Conservation (phyloP, 2,888 invertebrate species). For the Arrhopalites spinosus region DNA sequence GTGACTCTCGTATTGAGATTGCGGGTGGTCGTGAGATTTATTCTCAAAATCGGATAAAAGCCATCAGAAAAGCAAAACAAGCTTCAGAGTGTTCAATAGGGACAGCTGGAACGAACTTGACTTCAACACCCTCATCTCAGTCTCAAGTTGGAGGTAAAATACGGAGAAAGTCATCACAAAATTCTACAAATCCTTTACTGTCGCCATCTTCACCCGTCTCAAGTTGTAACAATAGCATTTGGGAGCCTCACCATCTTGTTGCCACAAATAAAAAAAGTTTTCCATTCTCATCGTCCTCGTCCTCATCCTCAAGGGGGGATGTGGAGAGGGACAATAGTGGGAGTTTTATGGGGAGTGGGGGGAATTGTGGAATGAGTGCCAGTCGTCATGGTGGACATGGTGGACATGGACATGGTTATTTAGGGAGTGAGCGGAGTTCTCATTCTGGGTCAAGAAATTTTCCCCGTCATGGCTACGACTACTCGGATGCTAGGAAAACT, state of each 20-base stretch:
- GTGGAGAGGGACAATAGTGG: conserved; percentile 4
- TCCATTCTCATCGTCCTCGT: conserved; percentile 35
- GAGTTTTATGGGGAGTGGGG: neutral
- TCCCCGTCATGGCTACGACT: conserved; percentile 48
- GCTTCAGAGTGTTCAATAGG: neutral
- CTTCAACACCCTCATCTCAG: conserved; percentile 35
- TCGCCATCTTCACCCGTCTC: conserved; percentile 33
- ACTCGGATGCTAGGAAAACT: conserved; percentile 43
- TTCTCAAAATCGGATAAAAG: conserved; percentile 80
- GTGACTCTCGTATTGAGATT: conserved; percentile 65
- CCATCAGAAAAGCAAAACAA: conserved; percentile 63
- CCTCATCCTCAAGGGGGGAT: conserved; percentile 25
- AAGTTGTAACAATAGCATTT: conserved; percentile 16
- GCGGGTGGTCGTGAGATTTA: conserved; percentile 84
- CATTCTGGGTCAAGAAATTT: conserved; percentile 38
- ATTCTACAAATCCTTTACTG: conserved; percentile 23
- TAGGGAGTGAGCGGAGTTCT: conserved; percentile 37
- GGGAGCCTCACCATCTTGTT: conserved; percentile 38
- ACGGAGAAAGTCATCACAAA: conserved; percentile 13
- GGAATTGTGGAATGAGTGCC: neutral
- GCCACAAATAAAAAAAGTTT: conserved; percentile 35
- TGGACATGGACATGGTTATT: neutral
- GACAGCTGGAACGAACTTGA: neutral
- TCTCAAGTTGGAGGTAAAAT: conserved; percentile 18
- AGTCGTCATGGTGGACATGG: conserved; percentile 34